Base-by-base conservation (phyloP, 2,113 vertebrate genomes). In the Phalacrocorax pelagicus region DNA sequence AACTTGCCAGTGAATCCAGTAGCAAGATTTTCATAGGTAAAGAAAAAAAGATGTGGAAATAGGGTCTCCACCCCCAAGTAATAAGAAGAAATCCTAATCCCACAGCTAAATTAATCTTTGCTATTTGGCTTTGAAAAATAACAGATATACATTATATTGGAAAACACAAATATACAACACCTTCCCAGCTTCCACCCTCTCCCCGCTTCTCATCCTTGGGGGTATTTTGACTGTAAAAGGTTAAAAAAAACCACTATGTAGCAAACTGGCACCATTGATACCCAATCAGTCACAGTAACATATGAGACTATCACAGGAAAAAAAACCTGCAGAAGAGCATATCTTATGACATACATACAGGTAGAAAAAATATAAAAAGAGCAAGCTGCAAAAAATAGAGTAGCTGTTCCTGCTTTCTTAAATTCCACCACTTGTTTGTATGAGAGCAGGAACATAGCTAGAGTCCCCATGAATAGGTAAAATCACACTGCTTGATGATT, bases 301-400 rank as follows among this genome's bases (percentile, higher is more conserved):
- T 5, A 5, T 19, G 20, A 88, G 46, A 72, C 34, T 18, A 54
- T 40, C 29, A 24, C 7, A 70, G 24, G 19, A 55, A 54, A 74
- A 38, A 38, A 89, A 57, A 19, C 1, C 3, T 26, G 52, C 17
- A 24, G 16, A 78, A 67, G 5, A 63, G 7, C 0, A 0, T 15
- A 49, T 66, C 42, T 88, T 81, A 18, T 5, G 32, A 69, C 66
- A 73, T 3, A 88, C 9, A 29, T 15, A 67, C n/a, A 75, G 11
- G 30, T 30, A 88, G 54, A 91, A 30, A 19, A 75, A 81, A 91
- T 92, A 90, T 51, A 88, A 82, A 78, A 84, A 5, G n/a, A 92
- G 44, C n/a, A 80, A 88, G 17, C 22, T 70, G 23, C 16, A 81
- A 81, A 73, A 73, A 92, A 61, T 0, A 86, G 38, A 88, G 42